These are phyloP conservation scores for Fregetta grallaria DNA, from an alignment of 2,113 vertebrate species.

Conservation along the genomic window DNA sequence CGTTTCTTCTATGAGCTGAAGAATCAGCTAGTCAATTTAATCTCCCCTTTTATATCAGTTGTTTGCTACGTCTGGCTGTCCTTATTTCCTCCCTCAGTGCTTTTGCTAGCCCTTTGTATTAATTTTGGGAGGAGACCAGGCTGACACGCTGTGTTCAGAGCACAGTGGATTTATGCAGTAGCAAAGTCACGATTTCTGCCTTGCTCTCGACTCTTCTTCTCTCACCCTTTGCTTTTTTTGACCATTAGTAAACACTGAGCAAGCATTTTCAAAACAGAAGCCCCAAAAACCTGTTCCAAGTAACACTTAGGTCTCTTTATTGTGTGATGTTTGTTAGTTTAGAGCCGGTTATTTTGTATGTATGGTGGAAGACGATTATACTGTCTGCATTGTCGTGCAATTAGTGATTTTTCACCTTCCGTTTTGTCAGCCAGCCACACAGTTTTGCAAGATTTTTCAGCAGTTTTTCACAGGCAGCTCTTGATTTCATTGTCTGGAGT, in stretches of 20 bases:
- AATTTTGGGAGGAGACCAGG: neutral
- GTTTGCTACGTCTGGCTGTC: neutral
- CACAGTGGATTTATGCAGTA: neutral
- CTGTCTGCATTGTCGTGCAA: neutral
- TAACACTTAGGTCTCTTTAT: neutral
- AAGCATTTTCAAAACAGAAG: neutral
- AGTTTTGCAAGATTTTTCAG: neutral
- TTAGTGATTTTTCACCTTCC: neutral
- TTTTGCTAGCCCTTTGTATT: neutral
- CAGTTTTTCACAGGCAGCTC: neutral
- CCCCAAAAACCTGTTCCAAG: neutral
- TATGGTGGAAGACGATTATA: neutral
- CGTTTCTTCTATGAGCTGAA: neutral
- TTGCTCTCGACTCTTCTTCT: neutral
- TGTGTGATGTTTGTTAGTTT: neutral
- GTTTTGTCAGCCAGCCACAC: neutral
- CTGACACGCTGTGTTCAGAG: rapidly evolving
- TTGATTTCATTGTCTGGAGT: neutral
- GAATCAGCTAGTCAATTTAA: neutral
- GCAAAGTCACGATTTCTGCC: neutral
- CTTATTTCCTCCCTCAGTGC: neutral
- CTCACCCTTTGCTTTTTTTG: neutral
- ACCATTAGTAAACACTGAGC: neutral
- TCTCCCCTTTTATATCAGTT: neutral
- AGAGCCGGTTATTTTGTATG: neutral